Conservation (phyloP, 2,113 vertebrate genomes). For the Eretmochelys imbricata region DNA sequence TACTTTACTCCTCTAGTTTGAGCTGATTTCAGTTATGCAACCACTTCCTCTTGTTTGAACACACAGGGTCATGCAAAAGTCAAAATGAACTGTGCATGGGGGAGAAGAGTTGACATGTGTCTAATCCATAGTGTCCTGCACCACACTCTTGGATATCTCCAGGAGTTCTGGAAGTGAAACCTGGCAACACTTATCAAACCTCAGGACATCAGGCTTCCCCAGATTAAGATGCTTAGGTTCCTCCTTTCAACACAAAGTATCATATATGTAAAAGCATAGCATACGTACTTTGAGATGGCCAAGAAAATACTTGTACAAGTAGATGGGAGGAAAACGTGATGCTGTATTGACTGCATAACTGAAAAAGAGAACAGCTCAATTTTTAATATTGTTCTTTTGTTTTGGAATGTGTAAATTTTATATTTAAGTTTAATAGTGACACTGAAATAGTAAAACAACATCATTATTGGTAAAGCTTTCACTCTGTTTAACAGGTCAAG, state of each 20-base stretch:
- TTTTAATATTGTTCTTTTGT: neutral
- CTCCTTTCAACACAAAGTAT: fast-evolving
- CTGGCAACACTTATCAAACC: neutral
- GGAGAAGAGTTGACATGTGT: neutral
- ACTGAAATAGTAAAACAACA: neutral
- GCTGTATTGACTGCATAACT: neutral
- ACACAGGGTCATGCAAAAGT: neutral
- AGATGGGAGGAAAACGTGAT: neutral
- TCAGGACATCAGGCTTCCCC: neutral
- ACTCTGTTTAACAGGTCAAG: neutral
- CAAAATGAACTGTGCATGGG: fast-evolving
- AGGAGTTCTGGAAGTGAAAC: neutral
- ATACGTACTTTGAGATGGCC: neutral
- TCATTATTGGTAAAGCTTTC: neutral
- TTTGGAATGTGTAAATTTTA: neutral
- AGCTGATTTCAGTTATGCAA: neutral
- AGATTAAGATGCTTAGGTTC: neutral
- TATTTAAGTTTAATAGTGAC: neutral
- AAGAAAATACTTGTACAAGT: slow-evolving; percentile 24
- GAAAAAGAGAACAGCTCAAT: neutral
- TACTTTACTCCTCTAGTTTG: neutral
- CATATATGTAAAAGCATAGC: fast-evolving
- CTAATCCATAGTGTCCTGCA: neutral
- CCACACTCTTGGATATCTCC: neutral
- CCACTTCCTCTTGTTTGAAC: neutral